Percentiles rank a stretch among this genome's conserved stretches.
phyloP scores from a whole-genome alignment of 2,113 vertebrate genomes.

The Pungitius pungitius region DNA sequence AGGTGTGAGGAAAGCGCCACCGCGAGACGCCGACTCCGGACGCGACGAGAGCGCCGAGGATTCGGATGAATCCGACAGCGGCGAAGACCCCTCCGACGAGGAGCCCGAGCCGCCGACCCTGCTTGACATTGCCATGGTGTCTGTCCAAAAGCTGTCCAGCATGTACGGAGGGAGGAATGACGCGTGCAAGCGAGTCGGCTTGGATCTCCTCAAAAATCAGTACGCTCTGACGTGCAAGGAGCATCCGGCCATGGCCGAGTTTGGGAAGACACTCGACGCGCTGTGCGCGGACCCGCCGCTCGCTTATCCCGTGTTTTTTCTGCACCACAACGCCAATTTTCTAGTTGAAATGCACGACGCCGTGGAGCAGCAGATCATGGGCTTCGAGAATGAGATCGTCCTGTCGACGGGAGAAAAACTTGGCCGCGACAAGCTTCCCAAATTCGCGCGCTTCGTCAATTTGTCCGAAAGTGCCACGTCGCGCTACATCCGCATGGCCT shows the following conservation, averaged over 20 bases:
- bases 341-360: constrained; percentile 73
- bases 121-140: constrained; percentile 77
- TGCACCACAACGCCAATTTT: constrained; percentile 76
- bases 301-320: constrained; percentile 69
- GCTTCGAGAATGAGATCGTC: constrained; percentile 75
- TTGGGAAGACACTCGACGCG: constrained; percentile 63
- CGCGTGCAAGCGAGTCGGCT: constrained; percentile 60
- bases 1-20: neutral
- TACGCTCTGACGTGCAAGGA: constrained; percentile 74
- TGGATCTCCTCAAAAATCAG: constrained; percentile 78
- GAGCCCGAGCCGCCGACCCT: constrained; percentile 64
- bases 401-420: constrained; percentile 67
- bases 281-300: constrained; percentile 33
- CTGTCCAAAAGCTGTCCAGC: constrained; percentile 73
- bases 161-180: constrained; percentile 62
- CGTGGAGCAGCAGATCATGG: constrained; percentile 73
- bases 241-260: constrained; percentile 65
- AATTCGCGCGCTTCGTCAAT: constrained; percentile 75
- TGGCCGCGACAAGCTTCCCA: constrained; percentile 76
- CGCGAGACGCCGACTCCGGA: constrained; percentile 6
- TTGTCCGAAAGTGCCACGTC: constrained; percentile 78
- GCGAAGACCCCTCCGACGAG: constrained; percentile 2
- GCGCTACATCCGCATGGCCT: constrained; percentile 80
- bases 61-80: neutral
- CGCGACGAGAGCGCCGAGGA: constrained; percentile 4